Evolutionary conservation across 2,113 vertebrate species (phyloP), one percentile per base, ranked within the genome.

Genomic region (Agapornis roseicollis): DNA sequence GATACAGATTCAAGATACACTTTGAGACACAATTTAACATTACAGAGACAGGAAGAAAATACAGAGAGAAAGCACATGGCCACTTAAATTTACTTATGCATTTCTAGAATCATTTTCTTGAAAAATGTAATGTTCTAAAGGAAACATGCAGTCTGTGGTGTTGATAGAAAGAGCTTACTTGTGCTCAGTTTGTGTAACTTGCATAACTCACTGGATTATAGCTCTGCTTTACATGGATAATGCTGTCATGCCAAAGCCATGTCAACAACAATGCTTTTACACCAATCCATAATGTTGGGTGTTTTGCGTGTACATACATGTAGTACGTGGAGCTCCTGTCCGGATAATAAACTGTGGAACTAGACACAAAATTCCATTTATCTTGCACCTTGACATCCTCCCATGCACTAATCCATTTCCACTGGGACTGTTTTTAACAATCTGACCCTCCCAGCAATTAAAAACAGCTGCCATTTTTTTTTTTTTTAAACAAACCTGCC

Each of bases 401-500:
- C 66, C 80, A 93, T 89, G 68, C 46, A 60, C 78, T 94, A 96
- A 96, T 92, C 90, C 80, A 66, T 89, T 90, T 87, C 94, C 74
- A 83, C 29, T 80, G 92, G 63, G 94, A 73, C 63, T 47, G 33
- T 71, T 91, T 96, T 95, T 95, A 94, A 92, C 92, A 96, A 92
- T 89, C 93, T 91, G 88, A 88, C 92, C 85, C 92, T 96, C 95
- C 95, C 88, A 96, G 92, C 92, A 94, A 88, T 96, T 96, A 95
- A 93, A 89, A 93, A 64, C 95, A 96, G 88, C 85, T 97, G 93
- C 88, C 90, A n/a, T n/a, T n/a, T 92, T 89, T 89, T 77, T 91
- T 94, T 94, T 90, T 74, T 89, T 89, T 68, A 61, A 88, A 92
- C 46, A 88, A 96, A 96, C 89, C 87, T 96, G 95, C 96, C 96